Evolutionary conservation across 1,140 invertebrate genomes (phyloP), one percentile per base, ranked within the genome.

Genomic region (Drosophila littoralis): DNA sequence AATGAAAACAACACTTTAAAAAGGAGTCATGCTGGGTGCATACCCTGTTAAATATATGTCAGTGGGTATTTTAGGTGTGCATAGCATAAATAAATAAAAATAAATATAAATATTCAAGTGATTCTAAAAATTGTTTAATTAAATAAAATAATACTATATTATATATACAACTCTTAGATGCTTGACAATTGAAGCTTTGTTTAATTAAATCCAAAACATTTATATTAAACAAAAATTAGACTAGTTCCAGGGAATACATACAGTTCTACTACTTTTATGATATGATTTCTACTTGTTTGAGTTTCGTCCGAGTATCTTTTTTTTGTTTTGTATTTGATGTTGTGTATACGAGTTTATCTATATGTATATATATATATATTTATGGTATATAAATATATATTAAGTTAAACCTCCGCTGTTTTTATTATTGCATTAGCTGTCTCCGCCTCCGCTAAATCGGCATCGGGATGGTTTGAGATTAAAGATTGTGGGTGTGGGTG

Each of bases 1-100:
- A 73, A 79, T 73, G 79, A 79, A 79, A 70, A 60, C 77, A 61
- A 75, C 72, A 71, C 63, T 83, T 83, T 79, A 72, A 79, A 83
- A 83, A 83, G 76, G 80, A 76, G 76, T 77, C 81, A 77, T 84
- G 81, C 77, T 84, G 81, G 58, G 55, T 71, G 1, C 2, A 36
- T 52, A 40, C 59, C 36, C n/a, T 54, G 35, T 13, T 32, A 36
- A 4, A 28, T 8, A 46, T 0, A 10, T 2, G 12, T 8, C 6
- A 10, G 6, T 12, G 15, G 9, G 4, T 13, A 40, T 38, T 9
- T 58, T 12, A 33, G 6, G 1, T 42, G 38, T 17, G 7, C 36
- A 3, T 9, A 35, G 4, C 2, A 35, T 3, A 7, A 6, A 35
- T 36, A 8, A 36, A 36, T 36, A 7, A 1, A 8, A 9, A 36